Conservation (phyloP, 2,888 invertebrate species). For the Hyposoter dolosus region DNA sequence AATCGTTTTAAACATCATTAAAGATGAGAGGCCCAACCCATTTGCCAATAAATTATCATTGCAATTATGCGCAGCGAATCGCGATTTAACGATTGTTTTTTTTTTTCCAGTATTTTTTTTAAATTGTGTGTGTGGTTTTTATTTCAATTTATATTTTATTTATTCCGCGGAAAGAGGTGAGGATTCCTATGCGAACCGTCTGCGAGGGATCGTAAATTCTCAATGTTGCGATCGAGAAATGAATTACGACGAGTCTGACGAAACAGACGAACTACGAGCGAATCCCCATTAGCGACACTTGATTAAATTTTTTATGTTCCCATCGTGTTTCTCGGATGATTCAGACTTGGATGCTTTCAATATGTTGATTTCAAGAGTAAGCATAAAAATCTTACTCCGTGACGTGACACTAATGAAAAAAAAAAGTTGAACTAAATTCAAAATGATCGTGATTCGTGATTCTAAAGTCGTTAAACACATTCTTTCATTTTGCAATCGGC, state of each 20-base stretch:
- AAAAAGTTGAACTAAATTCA: not conserved
- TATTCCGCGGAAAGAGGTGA: constrained; percentile 53
- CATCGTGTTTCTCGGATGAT: constrained; percentile 11
- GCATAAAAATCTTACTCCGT: not conserved
- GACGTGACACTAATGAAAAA: not conserved
- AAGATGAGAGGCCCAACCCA: constrained; percentile 22
- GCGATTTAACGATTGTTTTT: constrained; percentile 45
- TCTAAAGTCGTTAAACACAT: not conserved
- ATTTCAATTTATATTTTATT: constrained; percentile 11
- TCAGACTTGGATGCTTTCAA: not conserved
- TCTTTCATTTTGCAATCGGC: not conserved
- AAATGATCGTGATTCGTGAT: not conserved
- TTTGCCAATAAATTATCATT: constrained; percentile 56
- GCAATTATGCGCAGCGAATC: constrained; percentile 44
- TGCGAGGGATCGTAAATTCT: constrained; percentile 53
- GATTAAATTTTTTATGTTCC: not conserved
- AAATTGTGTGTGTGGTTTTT: not conserved
- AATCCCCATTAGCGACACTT: constrained; percentile 23
- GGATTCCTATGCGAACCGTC: constrained; percentile 29
- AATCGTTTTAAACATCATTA: constrained; percentile 44
- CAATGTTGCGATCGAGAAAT: constrained; percentile 33
- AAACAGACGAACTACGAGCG: constrained; percentile 47
- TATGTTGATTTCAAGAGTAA: not conserved
- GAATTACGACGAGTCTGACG: constrained; percentile 55
- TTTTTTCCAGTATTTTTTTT: constrained; percentile 11